Evolutionary conservation across 2,797 vertebrate genomes (phyloP), one percentile per base, ranked within the genome.

Genomic region (Diplodus sargus): DNA sequence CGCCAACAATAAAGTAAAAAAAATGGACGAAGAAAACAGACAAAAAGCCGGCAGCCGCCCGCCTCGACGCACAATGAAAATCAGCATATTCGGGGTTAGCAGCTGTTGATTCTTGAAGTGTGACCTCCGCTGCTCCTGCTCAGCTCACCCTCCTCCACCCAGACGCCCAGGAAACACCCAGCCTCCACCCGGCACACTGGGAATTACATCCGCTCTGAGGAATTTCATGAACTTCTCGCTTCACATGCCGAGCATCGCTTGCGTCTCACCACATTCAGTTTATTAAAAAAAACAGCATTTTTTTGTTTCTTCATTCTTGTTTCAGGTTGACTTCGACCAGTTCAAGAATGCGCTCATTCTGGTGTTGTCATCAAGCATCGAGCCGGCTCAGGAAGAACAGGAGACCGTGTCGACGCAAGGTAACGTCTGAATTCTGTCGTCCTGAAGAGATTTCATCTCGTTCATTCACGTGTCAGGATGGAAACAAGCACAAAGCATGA

Each of bases 281-380:
- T 4, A 28, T 28, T 4, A 34, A 34, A 25, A 25, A 48, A 64
- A 8, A 23, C 6, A 20, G 1, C 8, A 52, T 10, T 56, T 65
- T 25, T 68, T 63, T 67, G 0, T 7, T 14, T 47, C 39, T 12
- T 30, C 52, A 12, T 86, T 63, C 14, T 84, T 57, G 23, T 91
- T 91, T 60, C 90, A 99, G 98, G 96, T 99, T 20, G 94, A 97
- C 89, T 99, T 99, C 87, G 95, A 97, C 70, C 96, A 97, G 54
- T 99, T 99, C 94, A 99, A 96, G 93, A 95, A 98, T 86, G 97
- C 97, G 1, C 93, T 99, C 77, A 98, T 99, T 90, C 93, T 96
- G 84, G 94, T 97, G 74, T 91, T 99, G 83, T 99, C 97, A 28
- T 92, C 94, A 0, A 54, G 63, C 23, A 12, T 88, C 2, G 90